These are phyloP conservation scores for Bellardia bayeri DNA, from an alignment of 2,888 invertebrate genomes.

Conservation along the genomic window DNA sequence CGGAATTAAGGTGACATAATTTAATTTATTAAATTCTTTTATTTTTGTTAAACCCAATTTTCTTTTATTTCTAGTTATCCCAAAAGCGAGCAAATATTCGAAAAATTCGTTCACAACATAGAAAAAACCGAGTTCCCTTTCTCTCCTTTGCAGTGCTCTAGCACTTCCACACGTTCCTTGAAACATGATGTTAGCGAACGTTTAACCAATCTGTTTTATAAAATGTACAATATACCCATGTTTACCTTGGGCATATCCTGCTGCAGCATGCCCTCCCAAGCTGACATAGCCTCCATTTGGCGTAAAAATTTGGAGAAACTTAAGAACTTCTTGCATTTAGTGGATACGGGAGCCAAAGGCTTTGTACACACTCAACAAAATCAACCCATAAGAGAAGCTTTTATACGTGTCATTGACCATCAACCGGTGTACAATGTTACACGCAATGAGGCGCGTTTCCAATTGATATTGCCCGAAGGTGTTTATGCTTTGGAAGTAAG, in stretches of 20 bases:
- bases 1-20: slow-evolving; percentile 86
- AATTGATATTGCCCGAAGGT: slow-evolving; percentile 89
- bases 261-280: slow-evolving; percentile 91
- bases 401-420: slow-evolving; percentile 87
- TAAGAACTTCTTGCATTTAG: slow-evolving; percentile 87
- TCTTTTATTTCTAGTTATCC: slow-evolving; percentile 77
- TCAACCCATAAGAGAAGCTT: slow-evolving; percentile 89
- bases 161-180: slow-evolving; percentile 77
- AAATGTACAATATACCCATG: slow-evolving; percentile 88
- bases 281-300: slow-evolving; percentile 89
- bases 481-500: slow-evolving; percentile 87
- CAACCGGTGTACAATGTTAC: slow-evolving; percentile 86
- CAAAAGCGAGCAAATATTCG: slow-evolving; percentile 78
- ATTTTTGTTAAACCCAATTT: background rate
- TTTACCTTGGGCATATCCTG: slow-evolving; percentile 91
- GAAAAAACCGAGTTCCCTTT: slow-evolving; percentile 80
- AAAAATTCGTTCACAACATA: slow-evolving; percentile 81
- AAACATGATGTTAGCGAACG: slow-evolving; percentile 84
- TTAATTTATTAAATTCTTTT: background rate
- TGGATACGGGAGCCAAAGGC: slow-evolving; percentile 90
- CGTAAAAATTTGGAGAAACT: slow-evolving; percentile 87
- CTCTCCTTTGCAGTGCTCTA: slow-evolving; percentile 78
- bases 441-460: slow-evolving; percentile 89
- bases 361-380: slow-evolving; percentile 88
- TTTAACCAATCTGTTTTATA: slow-evolving; percentile 86